Evolutionary conservation across 1,140 invertebrate genomes (phyloP), one percentile per base, ranked within the genome.

Genomic region (Oscheius sp.): DNA sequence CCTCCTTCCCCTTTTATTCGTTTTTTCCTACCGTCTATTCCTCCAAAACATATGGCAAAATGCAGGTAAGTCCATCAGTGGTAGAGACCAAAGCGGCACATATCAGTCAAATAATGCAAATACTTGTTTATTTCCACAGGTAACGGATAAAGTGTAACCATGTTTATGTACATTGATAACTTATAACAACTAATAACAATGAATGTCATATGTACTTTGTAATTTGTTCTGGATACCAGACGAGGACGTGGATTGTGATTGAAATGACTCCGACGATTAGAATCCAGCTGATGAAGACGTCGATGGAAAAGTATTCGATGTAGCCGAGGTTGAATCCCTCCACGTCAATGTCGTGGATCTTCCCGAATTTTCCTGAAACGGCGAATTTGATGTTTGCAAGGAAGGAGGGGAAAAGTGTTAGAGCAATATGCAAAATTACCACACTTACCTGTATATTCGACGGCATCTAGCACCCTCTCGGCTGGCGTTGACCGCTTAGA

Each of bases 271-370:
- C n/a, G n/a, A n/a, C n/a, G n/a, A n/a, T n/a, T n/a, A n/a, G n/a
- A n/a, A 55, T 55, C 49, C 49, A 55, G 49, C 49, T 26, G 23
- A 55, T 55, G 7, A 55, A 20, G 7, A 55, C 49, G 49, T 55
- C 49, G 23, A 55, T 55, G 49, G 15, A 20, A 26, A 55, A 55
- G 28, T 55, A 55, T 55, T 55, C 49, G 7, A 55, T 55, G 23
- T 7, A 20, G 15, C 49, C 49, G 15, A 55, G 15, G 7, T 4
- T 13, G 49, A 55, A 55, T 15, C 49, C 49, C 15, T 7, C 7
- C 7, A 55, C 49, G 23, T 55, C 49, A 15, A 55, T 20, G 28
- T 55, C 49, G 23, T 7, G 49, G 23, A 55, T 55, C 28, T 26
- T 7, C 7, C 49, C 49, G 23, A 55, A 55, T 55, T 55, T 55